phyloP scores from a whole-genome alignment of 1,140 invertebrate species.

The Euschistus heros region DNA sequence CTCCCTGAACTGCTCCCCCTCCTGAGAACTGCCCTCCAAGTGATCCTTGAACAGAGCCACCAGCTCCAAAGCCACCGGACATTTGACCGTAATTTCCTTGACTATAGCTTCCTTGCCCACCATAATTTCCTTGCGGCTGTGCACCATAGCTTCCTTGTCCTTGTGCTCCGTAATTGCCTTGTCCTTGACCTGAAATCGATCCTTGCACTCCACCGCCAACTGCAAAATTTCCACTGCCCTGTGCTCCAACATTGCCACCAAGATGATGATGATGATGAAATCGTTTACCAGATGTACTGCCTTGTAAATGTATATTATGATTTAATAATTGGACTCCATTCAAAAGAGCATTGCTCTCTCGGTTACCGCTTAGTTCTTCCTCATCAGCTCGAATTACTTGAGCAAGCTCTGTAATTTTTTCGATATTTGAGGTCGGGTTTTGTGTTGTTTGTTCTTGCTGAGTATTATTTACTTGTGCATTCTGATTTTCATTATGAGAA shows the following conservation, averaged over 20 bases:
- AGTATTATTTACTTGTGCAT: no score
- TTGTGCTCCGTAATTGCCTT: slow-evolving; percentile 9
- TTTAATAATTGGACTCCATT: no score
- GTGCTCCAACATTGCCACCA: neutral
- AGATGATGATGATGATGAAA: slow-evolving; percentile 1
- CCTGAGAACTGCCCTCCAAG: slow-evolving; percentile 16
- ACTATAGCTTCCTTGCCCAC: neutral
- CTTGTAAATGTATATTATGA: no score
- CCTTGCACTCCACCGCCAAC: slow-evolving; percentile 16
- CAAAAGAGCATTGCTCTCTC: no score
- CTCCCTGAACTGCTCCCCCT: slow-evolving; percentile 17
- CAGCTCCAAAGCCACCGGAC: slow-evolving; percentile 13
- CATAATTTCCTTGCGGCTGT: slow-evolving; percentile 2
- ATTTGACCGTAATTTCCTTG: neutral
- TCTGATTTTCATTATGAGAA: no score
- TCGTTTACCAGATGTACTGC: neutral
- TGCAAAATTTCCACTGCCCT: slow-evolving; percentile 12
- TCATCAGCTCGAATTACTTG: no score
- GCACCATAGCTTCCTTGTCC: slow-evolving; percentile 6
- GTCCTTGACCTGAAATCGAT: neutral
- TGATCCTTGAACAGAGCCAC: slow-evolving; percentile 14
- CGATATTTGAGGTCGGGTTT: no score
- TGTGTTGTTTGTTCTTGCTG: no score
- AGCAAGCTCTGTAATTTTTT: no score
- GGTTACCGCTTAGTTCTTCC: no score